Evolutionary conservation across 2,888 invertebrate genomes (phyloP).

Genomic region (Xestia ashworthii): DNA sequence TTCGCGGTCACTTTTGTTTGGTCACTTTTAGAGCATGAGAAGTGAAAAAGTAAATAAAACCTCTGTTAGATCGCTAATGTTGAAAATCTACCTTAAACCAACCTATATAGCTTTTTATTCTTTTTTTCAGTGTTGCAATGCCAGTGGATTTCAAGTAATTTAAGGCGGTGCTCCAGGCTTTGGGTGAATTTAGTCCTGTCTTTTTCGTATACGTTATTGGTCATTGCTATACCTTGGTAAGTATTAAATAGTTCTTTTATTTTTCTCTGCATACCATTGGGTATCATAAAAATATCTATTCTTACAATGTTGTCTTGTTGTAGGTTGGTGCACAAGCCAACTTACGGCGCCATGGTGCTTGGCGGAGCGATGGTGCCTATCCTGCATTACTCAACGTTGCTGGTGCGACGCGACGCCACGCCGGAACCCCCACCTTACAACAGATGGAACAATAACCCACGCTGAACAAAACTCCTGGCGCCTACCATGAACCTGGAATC

Average conservation of each 20-base stretch:
- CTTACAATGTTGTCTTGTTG: background rate
- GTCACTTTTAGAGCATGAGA: no score
- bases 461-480: constrained; percentile 65
- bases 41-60: no score
- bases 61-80: no score
- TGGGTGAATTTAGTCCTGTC: constrained; percentile 87
- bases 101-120: background rate
- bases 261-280: background rate
- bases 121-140: constrained; percentile 82
- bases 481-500: background rate
- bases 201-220: constrained; percentile 84
- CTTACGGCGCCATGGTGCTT: constrained; percentile 80
- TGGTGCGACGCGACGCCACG: constrained; percentile 73
- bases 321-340: constrained; percentile 85
- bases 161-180: constrained; percentile 82
- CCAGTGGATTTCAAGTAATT: constrained; percentile 83
- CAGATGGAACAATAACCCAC: constrained; percentile 74
- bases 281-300: background rate
- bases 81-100: background rate
- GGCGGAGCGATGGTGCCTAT: constrained; percentile 79
- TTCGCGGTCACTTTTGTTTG: no score
- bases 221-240: constrained; percentile 87
- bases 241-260: constrained; percentile 43
- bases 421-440: constrained; percentile 73
- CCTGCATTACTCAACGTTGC: constrained; percentile 83